Percentiles rank a stretch among this genome's conserved stretches.
These are phyloP conservation scores for Mayetiola destructor DNA, from an alignment of 2,888 invertebrate genomes.

Conservation along the genomic window DNA sequence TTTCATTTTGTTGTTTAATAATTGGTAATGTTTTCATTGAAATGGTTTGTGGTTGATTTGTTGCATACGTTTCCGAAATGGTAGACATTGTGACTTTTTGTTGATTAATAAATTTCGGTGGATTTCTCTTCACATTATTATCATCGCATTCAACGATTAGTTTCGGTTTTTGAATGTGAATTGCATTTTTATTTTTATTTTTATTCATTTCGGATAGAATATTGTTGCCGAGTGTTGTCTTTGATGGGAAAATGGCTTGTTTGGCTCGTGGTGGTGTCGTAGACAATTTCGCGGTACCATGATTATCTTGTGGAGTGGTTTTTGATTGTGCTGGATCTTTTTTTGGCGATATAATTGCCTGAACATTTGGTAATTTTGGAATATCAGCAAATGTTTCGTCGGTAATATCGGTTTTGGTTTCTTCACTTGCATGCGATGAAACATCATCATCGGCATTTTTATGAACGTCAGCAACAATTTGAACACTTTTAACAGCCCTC, in stretches of 20 bases:
- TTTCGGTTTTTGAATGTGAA: neutral
- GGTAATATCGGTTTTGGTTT: slow-evolving; percentile 30
- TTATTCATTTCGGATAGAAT: neutral
- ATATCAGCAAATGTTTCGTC: slow-evolving; percentile 41
- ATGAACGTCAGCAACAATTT: slow-evolving; percentile 41
- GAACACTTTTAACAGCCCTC: slow-evolving; percentile 38
- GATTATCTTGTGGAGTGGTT: slow-evolving; percentile 20
- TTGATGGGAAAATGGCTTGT: neutral
- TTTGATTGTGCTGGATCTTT: slow-evolving; percentile 36
- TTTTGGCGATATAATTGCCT: slow-evolving; percentile 56
- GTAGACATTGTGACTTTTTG: neutral
- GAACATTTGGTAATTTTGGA: slow-evolving; percentile 59
- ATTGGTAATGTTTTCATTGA: neutral
- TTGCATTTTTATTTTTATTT: neutral
- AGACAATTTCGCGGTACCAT: slow-evolving; percentile 19
- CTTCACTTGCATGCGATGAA: slow-evolving; percentile 11
- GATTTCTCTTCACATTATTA: neutral
- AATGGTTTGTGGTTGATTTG: neutral
- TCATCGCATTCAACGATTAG: neutral
- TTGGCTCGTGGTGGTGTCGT: neutral
- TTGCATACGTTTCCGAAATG: slow-evolving; percentile 4
- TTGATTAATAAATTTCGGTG: neutral
- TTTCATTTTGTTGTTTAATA: slow-evolving; percentile 18
- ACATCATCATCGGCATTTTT: slow-evolving; percentile 24
- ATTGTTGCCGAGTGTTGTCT: neutral